Evolutionary conservation across 2,113 vertebrate genomes (phyloP).

Genomic region (Phaethornis superciliosus): DNA sequence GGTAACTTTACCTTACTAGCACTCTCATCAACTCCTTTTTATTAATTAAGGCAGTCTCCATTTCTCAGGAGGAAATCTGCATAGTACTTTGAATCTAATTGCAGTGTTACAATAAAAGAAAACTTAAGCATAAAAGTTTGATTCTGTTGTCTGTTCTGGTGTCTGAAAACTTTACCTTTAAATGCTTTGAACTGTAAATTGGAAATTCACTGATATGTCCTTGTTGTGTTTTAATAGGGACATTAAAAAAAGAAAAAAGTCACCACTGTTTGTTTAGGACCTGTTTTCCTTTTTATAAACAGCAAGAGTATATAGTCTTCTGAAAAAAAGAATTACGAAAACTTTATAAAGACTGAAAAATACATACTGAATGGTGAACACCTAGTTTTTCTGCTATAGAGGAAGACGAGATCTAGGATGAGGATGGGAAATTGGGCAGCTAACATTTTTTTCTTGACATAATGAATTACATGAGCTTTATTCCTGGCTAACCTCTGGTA

Average conservation of each 20-base stretch:
- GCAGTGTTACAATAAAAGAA: background rate
- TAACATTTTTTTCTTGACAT: background rate
- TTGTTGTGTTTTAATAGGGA: slow-evolving; percentile 43
- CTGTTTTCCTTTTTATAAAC: slow-evolving; percentile 31
- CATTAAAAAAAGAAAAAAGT: slow-evolving; percentile 54
- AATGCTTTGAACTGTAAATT: slow-evolving; percentile 54
- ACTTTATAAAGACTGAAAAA: background rate
- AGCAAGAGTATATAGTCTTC: slow-evolving; percentile 9
- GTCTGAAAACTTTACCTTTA: slow-evolving; percentile 25
- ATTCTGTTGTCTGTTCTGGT: background rate
- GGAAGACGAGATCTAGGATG: background rate
- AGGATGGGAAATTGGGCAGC: background rate
- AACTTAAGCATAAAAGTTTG: background rate
- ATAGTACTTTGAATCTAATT: background rate
- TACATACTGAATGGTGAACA: slow-evolving; percentile 3
- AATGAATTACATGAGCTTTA: background rate
- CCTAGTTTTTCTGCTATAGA: background rate
- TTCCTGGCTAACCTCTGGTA: background rate
- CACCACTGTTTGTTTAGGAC: slow-evolving; percentile 25
- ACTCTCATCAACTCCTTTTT: background rate
- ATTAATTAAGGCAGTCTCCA: background rate
- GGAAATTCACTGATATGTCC: slow-evolving; percentile 46
- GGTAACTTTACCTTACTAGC: background rate
- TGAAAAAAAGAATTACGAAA: background rate
- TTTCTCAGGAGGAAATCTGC: background rate